phyloP scores from a whole-genome alignment of 2,797 vertebrate species.

The Siniperca scherzeri region DNA sequence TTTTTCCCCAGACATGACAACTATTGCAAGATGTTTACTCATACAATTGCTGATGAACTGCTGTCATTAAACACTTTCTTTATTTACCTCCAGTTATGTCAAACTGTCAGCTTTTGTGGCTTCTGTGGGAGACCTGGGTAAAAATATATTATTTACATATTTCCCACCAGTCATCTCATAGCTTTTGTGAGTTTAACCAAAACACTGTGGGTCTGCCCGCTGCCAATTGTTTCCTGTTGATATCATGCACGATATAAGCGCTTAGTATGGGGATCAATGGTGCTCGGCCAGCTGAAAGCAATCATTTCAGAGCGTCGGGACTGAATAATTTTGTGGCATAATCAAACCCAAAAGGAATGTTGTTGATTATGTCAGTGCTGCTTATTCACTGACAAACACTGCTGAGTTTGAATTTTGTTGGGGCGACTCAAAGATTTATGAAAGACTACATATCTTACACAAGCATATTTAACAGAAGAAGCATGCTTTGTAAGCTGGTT shows the following conservation, averaged over 20 bases:
- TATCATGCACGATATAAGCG: slow-evolving; percentile 35
- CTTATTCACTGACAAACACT: slow-evolving; percentile 58
- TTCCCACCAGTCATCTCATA: slow-evolving; percentile 51
- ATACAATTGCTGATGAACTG: slow-evolving; percentile 30
- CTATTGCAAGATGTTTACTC: slow-evolving; percentile 38
- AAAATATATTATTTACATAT: slow-evolving; percentile 64
- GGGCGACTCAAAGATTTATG: slow-evolving; percentile 53
- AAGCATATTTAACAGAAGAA: slow-evolving; percentile 54
- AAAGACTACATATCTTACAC: slow-evolving; percentile 42
- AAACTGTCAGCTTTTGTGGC: slow-evolving; percentile 44
- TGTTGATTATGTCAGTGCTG: slow-evolving; percentile 69
- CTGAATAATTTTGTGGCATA: slow-evolving; percentile 56
- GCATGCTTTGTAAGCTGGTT: slow-evolving; percentile 39
- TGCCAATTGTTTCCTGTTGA: slow-evolving; percentile 59
- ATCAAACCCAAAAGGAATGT: slow-evolving; percentile 59
- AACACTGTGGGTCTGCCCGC: slow-evolving; percentile 33
- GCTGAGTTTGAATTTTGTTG: slow-evolving; percentile 63
- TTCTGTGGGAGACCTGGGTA: slow-evolving; percentile 37
- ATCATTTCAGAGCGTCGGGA: slow-evolving; percentile 41
- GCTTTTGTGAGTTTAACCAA: slow-evolving; percentile 41
- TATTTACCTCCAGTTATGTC: slow-evolving; percentile 49
- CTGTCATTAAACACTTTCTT: slow-evolving; percentile 38
- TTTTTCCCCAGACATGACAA: slow-evolving; percentile 8
- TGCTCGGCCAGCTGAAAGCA: slow-evolving; percentile 62
- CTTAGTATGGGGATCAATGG: slow-evolving; percentile 46